These are phyloP conservation scores for Sminthopsis crassicaudata DNA, from an alignment of 2,113 vertebrate species.

Conservation along the genomic window DNA sequence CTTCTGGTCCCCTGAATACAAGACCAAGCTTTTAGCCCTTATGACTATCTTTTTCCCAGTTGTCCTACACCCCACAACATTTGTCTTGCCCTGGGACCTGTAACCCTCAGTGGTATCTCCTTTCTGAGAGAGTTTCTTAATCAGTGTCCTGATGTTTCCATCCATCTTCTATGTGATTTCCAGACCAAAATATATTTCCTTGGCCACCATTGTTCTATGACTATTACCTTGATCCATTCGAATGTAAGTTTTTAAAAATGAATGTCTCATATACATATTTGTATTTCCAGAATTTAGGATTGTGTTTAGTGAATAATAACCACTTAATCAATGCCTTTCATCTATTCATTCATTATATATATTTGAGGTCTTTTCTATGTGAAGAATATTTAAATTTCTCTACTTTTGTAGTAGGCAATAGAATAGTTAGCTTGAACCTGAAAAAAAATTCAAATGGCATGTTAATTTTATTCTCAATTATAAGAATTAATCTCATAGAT, in stretches of 20 bases:
- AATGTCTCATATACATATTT: background rate
- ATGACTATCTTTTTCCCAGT: background rate
- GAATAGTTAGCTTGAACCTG: conserved; percentile 35
- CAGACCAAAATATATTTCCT: conserved; percentile 27
- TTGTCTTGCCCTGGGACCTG: too few relatives aligned
- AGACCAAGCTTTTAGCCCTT: background rate
- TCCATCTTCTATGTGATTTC: background rate
- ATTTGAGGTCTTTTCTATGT: conserved; percentile 47
- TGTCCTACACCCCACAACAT: background rate
- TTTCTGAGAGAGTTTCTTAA: background rate
- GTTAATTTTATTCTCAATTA: conserved; percentile 30
- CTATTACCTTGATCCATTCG: background rate
- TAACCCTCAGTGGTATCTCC: background rate
- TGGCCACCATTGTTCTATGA: background rate
- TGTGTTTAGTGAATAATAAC: background rate
- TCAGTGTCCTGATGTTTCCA: background rate
- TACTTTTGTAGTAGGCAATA: conserved; percentile 14
- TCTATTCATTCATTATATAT: background rate
- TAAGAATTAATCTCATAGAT: conserved; percentile 44
- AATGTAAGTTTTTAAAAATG: background rate
- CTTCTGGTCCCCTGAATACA: background rate
- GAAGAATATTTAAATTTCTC: conserved; percentile 29
- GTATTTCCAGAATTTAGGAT: background rate
- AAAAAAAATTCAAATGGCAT: conserved; percentile 44
- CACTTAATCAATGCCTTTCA: background rate